Evolutionary conservation across 2,113 vertebrate species (phyloP), one percentile per base, ranked within the genome.

Genomic region (Sorex araneus): DNA sequence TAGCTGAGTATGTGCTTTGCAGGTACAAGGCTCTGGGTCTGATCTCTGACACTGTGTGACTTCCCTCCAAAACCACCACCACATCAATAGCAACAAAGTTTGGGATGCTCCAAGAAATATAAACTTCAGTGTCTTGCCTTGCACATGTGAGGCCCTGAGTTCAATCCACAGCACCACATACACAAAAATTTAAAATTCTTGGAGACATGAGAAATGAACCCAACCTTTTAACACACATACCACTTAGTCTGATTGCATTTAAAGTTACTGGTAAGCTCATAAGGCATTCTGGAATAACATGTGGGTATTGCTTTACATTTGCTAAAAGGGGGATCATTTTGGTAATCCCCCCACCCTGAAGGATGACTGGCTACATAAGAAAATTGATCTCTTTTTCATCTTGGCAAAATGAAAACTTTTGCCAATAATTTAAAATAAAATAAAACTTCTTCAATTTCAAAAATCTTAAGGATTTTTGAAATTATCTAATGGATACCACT

Each of bases 381-480:
- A 50, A 83, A 82, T 36, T 84, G 73, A 84, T 84, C 11, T 78
- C 32, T 63, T 76, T 71, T 70, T 71, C 18, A 21, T 73, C 34
- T 27, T 73, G 40, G 40, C 25, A 70, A 66, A 69, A 50, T 8
- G 13, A 16, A 30, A 94, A 92, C 67, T 70, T 1, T 70, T 50
- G 21, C 40, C 23, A 57, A 66, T 9, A 78, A 43, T 91, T 94
- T 74, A 89, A 89, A 81, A 85, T 78, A 32, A 95, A 91, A 69
- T 63, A 8, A 93, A 85, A 87, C 3, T 45, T 50, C 12, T 64
- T 92, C n/a, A 32, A 21, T 63, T 88, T 88, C 63, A 82, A 93
- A 91, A 57, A 93, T 27, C 87, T 90, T 64, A 84, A 94, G 43
- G 2, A n/a, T n/a, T n/a, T n/a, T n/a, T n/a, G n/a, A n/a, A n/a